phyloP scores from a whole-genome alignment of 2,113 vertebrate genomes.

The Benitochromis conjunctus region DNA sequence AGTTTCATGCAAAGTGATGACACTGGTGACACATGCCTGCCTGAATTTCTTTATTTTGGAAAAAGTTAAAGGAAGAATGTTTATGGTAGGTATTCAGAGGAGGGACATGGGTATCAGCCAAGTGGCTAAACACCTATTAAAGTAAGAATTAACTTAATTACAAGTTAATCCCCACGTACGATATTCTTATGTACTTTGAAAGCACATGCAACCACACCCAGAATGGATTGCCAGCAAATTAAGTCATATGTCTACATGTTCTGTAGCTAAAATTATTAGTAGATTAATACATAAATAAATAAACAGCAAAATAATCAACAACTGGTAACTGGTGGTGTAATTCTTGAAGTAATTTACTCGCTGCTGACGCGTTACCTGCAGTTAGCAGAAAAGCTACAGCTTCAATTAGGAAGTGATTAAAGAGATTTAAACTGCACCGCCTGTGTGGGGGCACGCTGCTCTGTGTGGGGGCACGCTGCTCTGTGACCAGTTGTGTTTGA shows the following conservation, averaged over 20 bases:
- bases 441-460: neutral
- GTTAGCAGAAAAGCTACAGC: neutral
- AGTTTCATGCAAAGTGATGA: neutral
- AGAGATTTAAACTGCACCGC: neutral
- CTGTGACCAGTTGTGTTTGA: neutral
- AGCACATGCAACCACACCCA: neutral
- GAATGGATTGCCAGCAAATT: neutral
- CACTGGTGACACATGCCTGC: neutral
- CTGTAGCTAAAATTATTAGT: neutral
- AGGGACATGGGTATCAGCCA: neutral
- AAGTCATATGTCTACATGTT: neutral
- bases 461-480: neutral
- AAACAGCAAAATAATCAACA: neutral
- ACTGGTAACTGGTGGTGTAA: neutral
- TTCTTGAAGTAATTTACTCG: neutral
- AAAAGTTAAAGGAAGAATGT: neutral
- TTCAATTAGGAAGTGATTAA: neutral
- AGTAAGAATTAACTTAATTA: neutral
- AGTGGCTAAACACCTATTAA: neutral
- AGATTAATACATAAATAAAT: neutral
- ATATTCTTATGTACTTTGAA: neutral
- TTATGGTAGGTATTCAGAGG: neutral
- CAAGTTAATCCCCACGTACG: neutral
- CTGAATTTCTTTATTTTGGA: neutral
- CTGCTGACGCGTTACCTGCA: neutral